Evolutionary conservation across 2,888 invertebrate genomes (phyloP), one percentile per base, ranked within the genome.

Genomic region (Charanyca ferruginea): DNA sequence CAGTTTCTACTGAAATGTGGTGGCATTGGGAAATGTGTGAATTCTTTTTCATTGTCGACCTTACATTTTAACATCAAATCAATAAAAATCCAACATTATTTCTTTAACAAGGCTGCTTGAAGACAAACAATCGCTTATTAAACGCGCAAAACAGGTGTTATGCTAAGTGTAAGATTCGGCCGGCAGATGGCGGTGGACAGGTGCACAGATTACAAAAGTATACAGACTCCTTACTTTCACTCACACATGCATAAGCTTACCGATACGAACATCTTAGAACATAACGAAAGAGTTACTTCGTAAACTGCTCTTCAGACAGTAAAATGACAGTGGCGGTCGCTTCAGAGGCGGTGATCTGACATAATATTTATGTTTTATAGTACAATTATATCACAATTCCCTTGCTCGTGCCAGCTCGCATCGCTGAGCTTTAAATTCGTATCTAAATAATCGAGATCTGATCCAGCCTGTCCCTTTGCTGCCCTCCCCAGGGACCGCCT

Each of bases 121-220:
- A 45, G 32, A 51, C 61, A 69, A 58, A 68, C 53, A 54, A 38
- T 53, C 51, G 28, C 18, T 28, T 35, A 20, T 52, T 52, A 28
- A 23, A 73, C 53, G 58, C 71, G 82, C 79, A n/a, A 80, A 82
- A 73, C 85, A 84, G 85, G 77, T 85, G 84, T 66, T 73, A 47
- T 55, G 80, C 58, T 77, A 74, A 76, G 68, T 77, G 63, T 64
- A 66, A 78, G 71, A 63, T 76, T 77, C 63, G 71, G 61, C 25
- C 70, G 59, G 68, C 84, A 84, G 85, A 84, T 84, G 85, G 77
- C 68, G 65, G 32, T 44, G 62, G 44, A 60, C 81, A 83, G 81
- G 75, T 80, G 83, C 70, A 51, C 53, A 51, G 51, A 75, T 79
- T 55, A 28, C 13, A 20, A 35, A 22, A 28, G 6, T 32, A 11